Percentiles rank a stretch among this genome's conserved stretches.
These are phyloP conservation scores for Heliconius erato DNA, from an alignment of 2,888 invertebrate genomes.

Conservation along the genomic window DNA sequence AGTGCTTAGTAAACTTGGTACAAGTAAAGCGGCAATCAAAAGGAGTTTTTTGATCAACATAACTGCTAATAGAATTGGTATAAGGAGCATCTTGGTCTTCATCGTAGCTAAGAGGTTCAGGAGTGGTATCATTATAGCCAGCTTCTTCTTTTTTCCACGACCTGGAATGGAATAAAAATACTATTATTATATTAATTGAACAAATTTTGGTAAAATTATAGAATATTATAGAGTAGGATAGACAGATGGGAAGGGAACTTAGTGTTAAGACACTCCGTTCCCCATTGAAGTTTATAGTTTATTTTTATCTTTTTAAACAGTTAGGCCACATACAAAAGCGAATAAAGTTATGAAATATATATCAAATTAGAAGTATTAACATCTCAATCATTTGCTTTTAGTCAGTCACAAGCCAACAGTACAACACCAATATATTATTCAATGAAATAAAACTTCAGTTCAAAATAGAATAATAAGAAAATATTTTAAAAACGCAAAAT, in stretches of 20 bases:
- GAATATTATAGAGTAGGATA: background rate
- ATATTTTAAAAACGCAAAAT: too few species aligned
- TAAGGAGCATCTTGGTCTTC: conserved; percentile 86
- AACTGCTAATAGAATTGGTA: conserved; percentile 87
- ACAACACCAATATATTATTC: background rate
- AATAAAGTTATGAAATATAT: too few species aligned
- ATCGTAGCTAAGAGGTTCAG: conserved; percentile 82
- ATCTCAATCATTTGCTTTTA: too few species aligned
- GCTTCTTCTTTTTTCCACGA: conserved; percentile 84
- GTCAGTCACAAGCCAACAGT: background rate
- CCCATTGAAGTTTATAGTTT: too few species aligned
- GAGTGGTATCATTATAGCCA: conserved; percentile 83
- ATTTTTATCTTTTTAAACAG: too few species aligned
- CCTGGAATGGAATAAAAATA: conserved; percentile 58
- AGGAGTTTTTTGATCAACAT: conserved; percentile 89
- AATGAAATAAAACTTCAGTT: background rate
- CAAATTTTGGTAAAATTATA: background rate
- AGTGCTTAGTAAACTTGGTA: conserved; percentile 87
- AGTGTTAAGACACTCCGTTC: background rate
- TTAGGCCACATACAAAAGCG: too few species aligned
- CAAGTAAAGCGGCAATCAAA: conserved; percentile 85
- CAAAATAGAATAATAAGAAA: background rate
- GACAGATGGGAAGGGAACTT: background rate
- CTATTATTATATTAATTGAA: background rate
- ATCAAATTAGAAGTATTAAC: too few species aligned